A percentile compares a stretch with the other conserved stretches of the same genome.
phyloP scores from a whole-genome alignment of 2,888 invertebrate species.

The Trissolcus japonicus region DNA sequence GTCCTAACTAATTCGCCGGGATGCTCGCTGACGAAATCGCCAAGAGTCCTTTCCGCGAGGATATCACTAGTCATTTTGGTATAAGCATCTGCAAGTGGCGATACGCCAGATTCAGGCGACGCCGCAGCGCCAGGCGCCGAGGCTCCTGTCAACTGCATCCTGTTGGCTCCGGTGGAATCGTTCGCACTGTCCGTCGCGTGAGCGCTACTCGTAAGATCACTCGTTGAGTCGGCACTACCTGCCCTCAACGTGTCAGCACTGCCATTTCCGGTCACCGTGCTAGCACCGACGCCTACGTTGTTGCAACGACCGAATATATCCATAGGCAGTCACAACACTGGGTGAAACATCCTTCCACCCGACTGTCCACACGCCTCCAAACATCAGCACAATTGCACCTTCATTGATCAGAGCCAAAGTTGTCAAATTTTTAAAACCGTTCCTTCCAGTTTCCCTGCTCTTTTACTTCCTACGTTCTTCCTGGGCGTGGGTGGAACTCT shows the following conservation, averaged over 20 bases:
- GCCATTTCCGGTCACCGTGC: slow-evolving; percentile 67
- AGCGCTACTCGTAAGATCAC: slow-evolving; percentile 55
- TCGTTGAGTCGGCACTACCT: slow-evolving; percentile 53
- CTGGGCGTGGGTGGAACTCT: too few species aligned
- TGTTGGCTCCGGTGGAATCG: slow-evolving; percentile 56
- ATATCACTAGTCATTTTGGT: slow-evolving; percentile 92
- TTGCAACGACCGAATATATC: slow-evolving; percentile 76
- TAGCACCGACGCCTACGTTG: slow-evolving; percentile 69
- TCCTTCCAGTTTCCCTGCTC: not conserved
- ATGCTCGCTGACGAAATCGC: slow-evolving; percentile 91
- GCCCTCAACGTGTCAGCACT: slow-evolving; percentile 62
- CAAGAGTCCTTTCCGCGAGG: slow-evolving; percentile 90
- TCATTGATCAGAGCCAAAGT: slow-evolving; percentile 1
- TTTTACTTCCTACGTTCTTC: not conserved
- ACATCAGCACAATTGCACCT: slow-evolving; percentile 67
- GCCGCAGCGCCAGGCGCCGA: slow-evolving; percentile 74
- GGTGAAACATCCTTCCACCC: slow-evolving; percentile 70
- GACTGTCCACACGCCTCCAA: slow-evolving; percentile 58
- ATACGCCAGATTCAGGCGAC: slow-evolving; percentile 74
- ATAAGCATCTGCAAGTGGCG: slow-evolving; percentile 74
- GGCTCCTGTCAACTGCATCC: slow-evolving; percentile 75
- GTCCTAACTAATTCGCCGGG: slow-evolving; percentile 95
- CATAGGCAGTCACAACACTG: slow-evolving; percentile 74
- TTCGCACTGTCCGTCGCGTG: slow-evolving; percentile 57
- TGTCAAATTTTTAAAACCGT: not conserved